Evolutionary conservation across 2,113 vertebrate genomes (phyloP).

Genomic region (Meleagris gallopavo): DNA sequence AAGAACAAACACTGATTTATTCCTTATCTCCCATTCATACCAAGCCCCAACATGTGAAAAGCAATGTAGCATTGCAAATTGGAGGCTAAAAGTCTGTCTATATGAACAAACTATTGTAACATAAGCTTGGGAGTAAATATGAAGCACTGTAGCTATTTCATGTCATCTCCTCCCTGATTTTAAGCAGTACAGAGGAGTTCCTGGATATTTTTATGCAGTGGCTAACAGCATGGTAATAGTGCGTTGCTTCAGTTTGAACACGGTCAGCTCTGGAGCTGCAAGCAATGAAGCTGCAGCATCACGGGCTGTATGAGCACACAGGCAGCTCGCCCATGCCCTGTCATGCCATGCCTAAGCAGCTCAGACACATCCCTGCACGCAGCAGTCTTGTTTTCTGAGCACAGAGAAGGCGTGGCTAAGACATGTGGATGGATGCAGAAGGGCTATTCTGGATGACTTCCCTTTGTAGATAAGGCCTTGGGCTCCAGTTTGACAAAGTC

Average conservation of each 20-base stretch:
- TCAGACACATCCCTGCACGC: background rate
- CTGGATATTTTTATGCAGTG: background rate
- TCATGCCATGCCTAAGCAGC: accelerated
- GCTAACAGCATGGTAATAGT: background rate
- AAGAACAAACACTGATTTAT: background rate
- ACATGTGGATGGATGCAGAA: background rate
- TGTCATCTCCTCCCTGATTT: background rate
- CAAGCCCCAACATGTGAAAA: background rate
- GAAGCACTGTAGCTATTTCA: background rate
- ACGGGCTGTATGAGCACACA: accelerated
- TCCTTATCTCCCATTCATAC: background rate
- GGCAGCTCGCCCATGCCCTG: accelerated
- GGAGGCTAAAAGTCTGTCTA: accelerated
- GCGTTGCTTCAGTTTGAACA: background rate
- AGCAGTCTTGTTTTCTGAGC: background rate
- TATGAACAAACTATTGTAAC: background rate
- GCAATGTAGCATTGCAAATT: background rate
- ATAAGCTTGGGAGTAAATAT: background rate
- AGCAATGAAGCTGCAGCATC: background rate
- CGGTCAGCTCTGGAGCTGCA: background rate
- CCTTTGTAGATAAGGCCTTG: background rate
- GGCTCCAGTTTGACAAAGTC: background rate
- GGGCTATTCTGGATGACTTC: background rate
- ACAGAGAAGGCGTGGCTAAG: background rate
- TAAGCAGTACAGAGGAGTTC: background rate